These are phyloP conservation scores for Neomicropteryx cornuta DNA, from an alignment of 1,140 invertebrate species.

Conservation along the genomic window DNA sequence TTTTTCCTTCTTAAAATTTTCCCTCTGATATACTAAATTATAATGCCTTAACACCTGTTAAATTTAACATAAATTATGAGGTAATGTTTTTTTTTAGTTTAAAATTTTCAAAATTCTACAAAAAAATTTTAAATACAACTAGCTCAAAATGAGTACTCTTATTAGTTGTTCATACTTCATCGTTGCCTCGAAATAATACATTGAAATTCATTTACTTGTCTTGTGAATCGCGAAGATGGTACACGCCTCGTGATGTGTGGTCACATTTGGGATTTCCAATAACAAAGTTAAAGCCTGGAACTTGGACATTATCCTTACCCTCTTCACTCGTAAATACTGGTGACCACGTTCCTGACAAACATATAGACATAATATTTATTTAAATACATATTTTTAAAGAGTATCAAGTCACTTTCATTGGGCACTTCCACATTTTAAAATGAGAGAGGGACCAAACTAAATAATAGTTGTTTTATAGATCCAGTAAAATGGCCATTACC, in stretches of 20 bases:
- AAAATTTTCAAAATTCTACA: too few relatives aligned
- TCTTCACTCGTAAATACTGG: constrained; percentile 51
- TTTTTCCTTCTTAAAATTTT: too few relatives aligned
- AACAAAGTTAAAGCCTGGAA: constrained; percentile 40
- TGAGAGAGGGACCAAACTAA: not conserved
- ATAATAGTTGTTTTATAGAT: not conserved
- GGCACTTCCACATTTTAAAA: not conserved
- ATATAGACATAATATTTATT: not conserved
- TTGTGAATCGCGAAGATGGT: constrained; percentile 42
- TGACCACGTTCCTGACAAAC: constrained; percentile 39
- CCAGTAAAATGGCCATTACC: not conserved
- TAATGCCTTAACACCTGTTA: not conserved
- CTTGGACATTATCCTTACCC: constrained; percentile 36
- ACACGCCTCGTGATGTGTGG: constrained; percentile 58
- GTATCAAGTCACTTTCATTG: not conserved
- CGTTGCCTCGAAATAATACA: not conserved
- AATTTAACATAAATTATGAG: not conserved
- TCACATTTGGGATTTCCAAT: constrained; percentile 61
- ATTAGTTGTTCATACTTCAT: not conserved
- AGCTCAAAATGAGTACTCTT: not conserved
- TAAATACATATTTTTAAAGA: not conserved
- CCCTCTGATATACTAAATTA: not conserved
- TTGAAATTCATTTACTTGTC: constrained; percentile 27
- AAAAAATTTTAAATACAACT: not conserved
- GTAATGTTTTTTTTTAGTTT: not conserved